A percentile compares a stretch with the other conserved stretches of the same genome.
Conservation (phyloP, 2,113 vertebrate genomes). For the Atlantisia rogersi region DNA sequence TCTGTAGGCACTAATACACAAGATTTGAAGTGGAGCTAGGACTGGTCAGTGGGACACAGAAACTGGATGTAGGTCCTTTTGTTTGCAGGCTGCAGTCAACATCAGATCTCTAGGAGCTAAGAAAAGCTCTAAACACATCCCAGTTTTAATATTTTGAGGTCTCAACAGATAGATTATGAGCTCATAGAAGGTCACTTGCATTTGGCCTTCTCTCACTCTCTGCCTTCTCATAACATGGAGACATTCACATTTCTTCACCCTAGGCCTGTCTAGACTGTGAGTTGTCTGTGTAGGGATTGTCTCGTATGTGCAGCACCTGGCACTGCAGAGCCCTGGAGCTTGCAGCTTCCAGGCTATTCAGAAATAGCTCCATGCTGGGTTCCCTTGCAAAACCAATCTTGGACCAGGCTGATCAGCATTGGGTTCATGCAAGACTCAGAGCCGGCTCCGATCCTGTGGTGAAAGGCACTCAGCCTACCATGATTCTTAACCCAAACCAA, state of each 20-base stretch:
- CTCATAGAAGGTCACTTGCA: background rate
- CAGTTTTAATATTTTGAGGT: background rate
- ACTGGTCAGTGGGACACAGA: background rate
- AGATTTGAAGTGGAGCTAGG: background rate
- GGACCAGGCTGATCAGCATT: background rate
- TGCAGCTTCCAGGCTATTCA: background rate
- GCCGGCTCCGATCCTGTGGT: background rate
- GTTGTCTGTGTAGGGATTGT: background rate
- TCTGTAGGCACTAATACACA: no score
- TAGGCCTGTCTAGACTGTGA: background rate
- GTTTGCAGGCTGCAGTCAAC: background rate
- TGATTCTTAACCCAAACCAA: background rate
- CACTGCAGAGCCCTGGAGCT: background rate
- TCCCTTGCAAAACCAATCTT: conserved; percentile 2
- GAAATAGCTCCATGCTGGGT: background rate
- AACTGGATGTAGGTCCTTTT: background rate
- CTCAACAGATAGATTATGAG: background rate
- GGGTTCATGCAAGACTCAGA: background rate
- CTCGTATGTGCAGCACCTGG: background rate
- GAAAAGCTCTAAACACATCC: background rate
- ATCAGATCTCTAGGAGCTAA: background rate
- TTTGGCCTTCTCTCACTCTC: background rate
- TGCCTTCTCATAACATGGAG: background rate
- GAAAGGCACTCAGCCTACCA: background rate
- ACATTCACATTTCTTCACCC: background rate